Conservation (phyloP, 2,888 invertebrate genomes). For the Drosophila rubida region DNA sequence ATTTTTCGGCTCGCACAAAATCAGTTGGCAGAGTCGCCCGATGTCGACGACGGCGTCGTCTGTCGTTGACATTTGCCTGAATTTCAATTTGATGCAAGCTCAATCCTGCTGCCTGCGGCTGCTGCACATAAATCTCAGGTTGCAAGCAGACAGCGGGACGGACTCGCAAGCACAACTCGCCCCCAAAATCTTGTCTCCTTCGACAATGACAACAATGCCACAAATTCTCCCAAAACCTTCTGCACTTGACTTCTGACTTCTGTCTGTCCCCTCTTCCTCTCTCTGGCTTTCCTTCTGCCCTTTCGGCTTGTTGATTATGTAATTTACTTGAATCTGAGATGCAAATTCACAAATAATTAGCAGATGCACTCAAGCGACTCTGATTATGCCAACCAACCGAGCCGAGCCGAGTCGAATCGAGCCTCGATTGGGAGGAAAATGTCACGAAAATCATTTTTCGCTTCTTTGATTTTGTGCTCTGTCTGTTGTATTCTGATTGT, state of each 20-base stretch:
- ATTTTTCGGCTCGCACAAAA: slow-evolving; percentile 56
- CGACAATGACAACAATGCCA: slow-evolving; percentile 13
- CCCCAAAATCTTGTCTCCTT: neutral
- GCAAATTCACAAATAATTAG: slow-evolving; percentile 60
- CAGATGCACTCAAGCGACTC: slow-evolving; percentile 53
- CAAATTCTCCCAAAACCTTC: slow-evolving; percentile 14
- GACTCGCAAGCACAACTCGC: neutral
- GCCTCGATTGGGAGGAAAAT: slow-evolving; percentile 12
- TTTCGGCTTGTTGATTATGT: slow-evolving; percentile 7
- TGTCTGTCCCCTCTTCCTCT: neutral
- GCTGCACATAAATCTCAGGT: slow-evolving; percentile 68
- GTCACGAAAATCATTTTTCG: slow-evolving; percentile 30
- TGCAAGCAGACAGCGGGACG: neutral
- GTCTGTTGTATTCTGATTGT: slow-evolving; percentile 26
- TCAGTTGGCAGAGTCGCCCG: slow-evolving; percentile 5
- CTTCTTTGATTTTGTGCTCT: slow-evolving; percentile 53
- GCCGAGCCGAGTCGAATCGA: neutral
- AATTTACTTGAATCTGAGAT: slow-evolving; percentile 20
- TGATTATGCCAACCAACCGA: slow-evolving; percentile 27
- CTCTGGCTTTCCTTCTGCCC: neutral
- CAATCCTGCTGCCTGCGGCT: slow-evolving; percentile 42
- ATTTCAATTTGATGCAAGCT: slow-evolving; percentile 71
- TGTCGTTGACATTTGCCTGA: slow-evolving; percentile 78
- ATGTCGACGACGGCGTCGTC: slow-evolving; percentile 24
- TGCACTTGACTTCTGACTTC: slow-evolving; percentile 7